Conservation (phyloP, 1,140 invertebrate genomes). For the Phocides pigmalion region DNA sequence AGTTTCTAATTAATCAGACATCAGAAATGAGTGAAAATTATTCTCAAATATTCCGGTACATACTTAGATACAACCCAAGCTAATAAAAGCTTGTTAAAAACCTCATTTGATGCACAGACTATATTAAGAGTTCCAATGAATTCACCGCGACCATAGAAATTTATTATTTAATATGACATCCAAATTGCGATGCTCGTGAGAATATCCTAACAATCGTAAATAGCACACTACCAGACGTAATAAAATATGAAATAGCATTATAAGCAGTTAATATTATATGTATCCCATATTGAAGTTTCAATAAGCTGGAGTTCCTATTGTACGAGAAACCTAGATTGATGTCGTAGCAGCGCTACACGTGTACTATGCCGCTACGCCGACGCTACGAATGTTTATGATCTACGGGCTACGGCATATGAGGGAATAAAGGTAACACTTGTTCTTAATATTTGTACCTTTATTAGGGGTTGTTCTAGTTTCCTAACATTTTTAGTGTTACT, state of each 20-base stretch:
- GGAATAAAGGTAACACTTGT: constrained; percentile 16
- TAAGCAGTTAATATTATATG: no score
- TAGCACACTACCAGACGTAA: neutral
- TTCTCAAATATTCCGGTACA: no score
- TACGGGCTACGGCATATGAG: constrained; percentile 20
- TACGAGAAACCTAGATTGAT: constrained; percentile 20
- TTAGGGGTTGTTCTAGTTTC: constrained; percentile 5
- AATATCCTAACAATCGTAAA: neutral
- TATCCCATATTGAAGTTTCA: neutral
- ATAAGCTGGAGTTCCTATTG: neutral
- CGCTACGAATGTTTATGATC: constrained; percentile 16
- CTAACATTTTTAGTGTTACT: neutral
- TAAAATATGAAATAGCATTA: neutral
- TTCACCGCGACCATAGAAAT: no score
- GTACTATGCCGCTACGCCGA: constrained; percentile 14
- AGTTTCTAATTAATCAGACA: no score
- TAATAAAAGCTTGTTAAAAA: no score
- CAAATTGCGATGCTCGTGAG: no score
- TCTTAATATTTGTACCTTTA: neutral
- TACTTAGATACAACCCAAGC: no score
- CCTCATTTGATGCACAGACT: no score
- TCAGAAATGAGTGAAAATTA: no score
- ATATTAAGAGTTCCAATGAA: no score
- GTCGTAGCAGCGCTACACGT: constrained; percentile 19
- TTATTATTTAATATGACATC: no score